Percentiles rank a stretch among this genome's conserved stretches.
Evolutionary conservation across 2,888 invertebrate species (phyloP).

Genomic region (Acholoe squamosa): DNA sequence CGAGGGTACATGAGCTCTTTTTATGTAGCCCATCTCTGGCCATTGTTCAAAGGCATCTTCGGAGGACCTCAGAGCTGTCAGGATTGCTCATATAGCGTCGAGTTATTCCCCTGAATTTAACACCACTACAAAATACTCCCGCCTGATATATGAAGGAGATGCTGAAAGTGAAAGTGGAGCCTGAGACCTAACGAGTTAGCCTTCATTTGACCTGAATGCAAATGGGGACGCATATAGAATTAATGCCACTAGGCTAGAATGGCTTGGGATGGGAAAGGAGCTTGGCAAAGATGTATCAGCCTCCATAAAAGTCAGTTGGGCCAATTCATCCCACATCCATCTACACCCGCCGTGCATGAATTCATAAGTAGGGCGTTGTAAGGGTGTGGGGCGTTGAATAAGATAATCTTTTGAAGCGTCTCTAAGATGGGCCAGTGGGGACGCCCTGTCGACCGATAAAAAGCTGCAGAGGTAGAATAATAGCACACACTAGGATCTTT

Average conservation of each 20-base stretch:
- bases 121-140: not conserved
- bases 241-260: constrained; percentile 15
- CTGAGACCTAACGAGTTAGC: not conserved
- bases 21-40: too few species aligned
- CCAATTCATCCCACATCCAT: constrained; percentile 41
- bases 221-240: constrained; percentile 37
- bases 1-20: too few species aligned
- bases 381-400: constrained; percentile 23
- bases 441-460: not conserved
- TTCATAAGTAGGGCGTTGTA: constrained; percentile 1
- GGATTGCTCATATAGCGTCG: not conserved
- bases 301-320: constrained; percentile 21
- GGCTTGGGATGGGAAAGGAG: constrained; percentile 9
- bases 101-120: not conserved
- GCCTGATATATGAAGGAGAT: not conserved
- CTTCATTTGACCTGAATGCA: constrained; percentile 32
- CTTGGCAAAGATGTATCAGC: not conserved
- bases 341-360: constrained; percentile 31
- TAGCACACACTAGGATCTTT: not conserved
- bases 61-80: not conserved
- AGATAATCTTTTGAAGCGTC: not conserved
- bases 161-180: not conserved
- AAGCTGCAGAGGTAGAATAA: not conserved
- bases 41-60: too few species aligned
- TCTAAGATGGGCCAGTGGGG: not conserved